These are phyloP conservation scores for Lordiphosa fenestrarum DNA, from an alignment of 2,888 invertebrate genomes.

Conservation along the genomic window DNA sequence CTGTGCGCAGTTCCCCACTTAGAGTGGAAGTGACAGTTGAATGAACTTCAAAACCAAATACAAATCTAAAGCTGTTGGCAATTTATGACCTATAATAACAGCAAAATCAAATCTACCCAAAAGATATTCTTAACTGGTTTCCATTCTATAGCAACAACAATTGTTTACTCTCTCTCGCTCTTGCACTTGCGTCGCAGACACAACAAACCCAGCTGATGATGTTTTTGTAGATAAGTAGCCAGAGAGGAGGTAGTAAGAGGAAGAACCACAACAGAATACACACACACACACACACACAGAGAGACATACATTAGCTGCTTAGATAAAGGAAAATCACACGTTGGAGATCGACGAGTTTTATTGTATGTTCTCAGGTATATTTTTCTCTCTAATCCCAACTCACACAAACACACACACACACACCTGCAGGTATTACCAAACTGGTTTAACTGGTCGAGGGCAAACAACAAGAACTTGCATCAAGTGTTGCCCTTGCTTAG, in stretches of 20 bases:
- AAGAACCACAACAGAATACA: constrained; percentile 17
- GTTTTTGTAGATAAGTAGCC: constrained; percentile 61
- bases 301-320: neutral
- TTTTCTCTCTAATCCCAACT: constrained; percentile 12
- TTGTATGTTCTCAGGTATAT: constrained; percentile 18
- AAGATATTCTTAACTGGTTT: constrained; percentile 44
- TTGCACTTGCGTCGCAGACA: constrained; percentile 45
- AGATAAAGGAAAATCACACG: constrained; percentile 49
- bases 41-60: constrained; percentile 49
- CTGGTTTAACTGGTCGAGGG: constrained; percentile 65
- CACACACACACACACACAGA: neutral
- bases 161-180: constrained; percentile 22
- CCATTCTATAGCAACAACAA: constrained; percentile 17
- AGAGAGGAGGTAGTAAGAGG: constrained; percentile 14
- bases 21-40: constrained; percentile 43
- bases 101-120: constrained; percentile 22
- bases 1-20: neutral
- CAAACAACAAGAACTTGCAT: constrained; percentile 47
- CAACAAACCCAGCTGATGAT: constrained; percentile 50
- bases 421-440: constrained; percentile 27
- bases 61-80: constrained; percentile 26
- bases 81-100: constrained; percentile 57
- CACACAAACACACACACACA: constrained; percentile 12
- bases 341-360: constrained; percentile 26
- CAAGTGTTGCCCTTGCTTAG: constrained; percentile 15